Percentiles rank a stretch among this genome's conserved stretches.
phyloP scores from a whole-genome alignment of 2,888 invertebrate species.

The Tridacna crocea region DNA sequence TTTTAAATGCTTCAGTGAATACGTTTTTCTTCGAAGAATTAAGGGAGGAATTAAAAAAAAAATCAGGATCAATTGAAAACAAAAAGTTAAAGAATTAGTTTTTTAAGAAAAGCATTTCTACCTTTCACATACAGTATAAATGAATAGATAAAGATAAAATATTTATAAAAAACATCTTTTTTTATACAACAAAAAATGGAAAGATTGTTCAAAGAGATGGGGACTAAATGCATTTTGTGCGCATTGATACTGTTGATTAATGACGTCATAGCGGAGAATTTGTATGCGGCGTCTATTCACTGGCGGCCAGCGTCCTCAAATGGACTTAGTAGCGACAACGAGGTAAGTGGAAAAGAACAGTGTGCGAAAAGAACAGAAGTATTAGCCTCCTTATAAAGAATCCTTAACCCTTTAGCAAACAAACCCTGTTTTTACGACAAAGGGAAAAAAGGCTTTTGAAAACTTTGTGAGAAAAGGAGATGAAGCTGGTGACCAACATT shows the following conservation, averaged over 20 bases:
- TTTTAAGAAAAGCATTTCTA: no score
- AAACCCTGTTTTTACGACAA: no score
- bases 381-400: neutral
- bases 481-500: no score
- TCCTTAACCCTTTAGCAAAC: neutral
- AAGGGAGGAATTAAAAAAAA: neutral
- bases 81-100: no score
- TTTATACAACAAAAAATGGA: neutral
- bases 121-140: no score
- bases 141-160: neutral
- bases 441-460: no score
- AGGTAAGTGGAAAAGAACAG: neutral
- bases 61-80: neutral
- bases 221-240: neutral
- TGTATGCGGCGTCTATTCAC: slow-evolving; percentile 12
- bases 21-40: neutral
- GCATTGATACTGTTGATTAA: neutral
- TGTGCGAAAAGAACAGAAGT: neutral
- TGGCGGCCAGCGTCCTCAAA: slow-evolving; percentile 11
- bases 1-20: neutral
- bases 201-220: neutral
- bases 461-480: no score
- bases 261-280: neutral
- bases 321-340: neutral
- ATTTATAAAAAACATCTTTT: neutral